Percentiles rank a stretch among this genome's conserved stretches.
Evolutionary conservation across 2,797 vertebrate genomes (phyloP).

Genomic region (Atherinosoma microstoma): DNA sequence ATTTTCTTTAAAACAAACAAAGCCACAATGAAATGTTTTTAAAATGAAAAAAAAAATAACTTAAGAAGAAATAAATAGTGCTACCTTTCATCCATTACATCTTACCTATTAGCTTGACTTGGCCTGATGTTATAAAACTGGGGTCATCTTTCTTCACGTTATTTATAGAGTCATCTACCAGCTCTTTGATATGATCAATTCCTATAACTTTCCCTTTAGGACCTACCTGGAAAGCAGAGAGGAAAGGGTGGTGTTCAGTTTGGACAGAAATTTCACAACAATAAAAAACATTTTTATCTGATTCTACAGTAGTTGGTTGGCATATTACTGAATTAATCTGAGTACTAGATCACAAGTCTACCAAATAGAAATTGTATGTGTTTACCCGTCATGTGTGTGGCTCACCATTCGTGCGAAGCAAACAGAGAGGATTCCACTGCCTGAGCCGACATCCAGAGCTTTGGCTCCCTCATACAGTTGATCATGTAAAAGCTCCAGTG

Average conservation of each 20-base stretch:
- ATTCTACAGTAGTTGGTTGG: slow-evolving; percentile 13
- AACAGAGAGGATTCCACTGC: slow-evolving; percentile 95
- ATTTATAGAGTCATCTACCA: slow-evolving; percentile 95
- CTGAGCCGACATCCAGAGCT: slow-evolving; percentile 97
- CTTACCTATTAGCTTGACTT: slow-evolving; percentile 93
- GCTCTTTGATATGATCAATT: slow-evolving; percentile 99
- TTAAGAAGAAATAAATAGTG: background rate
- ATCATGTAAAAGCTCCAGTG: slow-evolving; percentile 95
- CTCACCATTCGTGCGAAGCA: slow-evolving; percentile 99
- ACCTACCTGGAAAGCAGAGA: slow-evolving; percentile 87
- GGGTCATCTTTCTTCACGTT: slow-evolving; percentile 98
- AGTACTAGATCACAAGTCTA: slow-evolving; percentile 8
- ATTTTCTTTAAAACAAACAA: background rate
- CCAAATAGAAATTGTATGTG: slow-evolving; percentile 44
- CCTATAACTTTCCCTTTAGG: slow-evolving; percentile 95
- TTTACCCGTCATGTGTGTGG: slow-evolving; percentile 59
- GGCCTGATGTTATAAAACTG: slow-evolving; percentile 92
- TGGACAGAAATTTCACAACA: background rate
- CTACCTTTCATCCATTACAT: slow-evolving; percentile 1
- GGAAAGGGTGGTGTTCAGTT: slow-evolving; percentile 1
- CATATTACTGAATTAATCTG: background rate
- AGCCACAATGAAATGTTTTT: background rate
- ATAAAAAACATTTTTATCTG: background rate
- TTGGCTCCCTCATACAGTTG: slow-evolving; percentile 96
- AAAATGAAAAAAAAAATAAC: background rate